Evolutionary conservation across 2,888 invertebrate genomes (phyloP).

Genomic region (Brenthis ino): DNA sequence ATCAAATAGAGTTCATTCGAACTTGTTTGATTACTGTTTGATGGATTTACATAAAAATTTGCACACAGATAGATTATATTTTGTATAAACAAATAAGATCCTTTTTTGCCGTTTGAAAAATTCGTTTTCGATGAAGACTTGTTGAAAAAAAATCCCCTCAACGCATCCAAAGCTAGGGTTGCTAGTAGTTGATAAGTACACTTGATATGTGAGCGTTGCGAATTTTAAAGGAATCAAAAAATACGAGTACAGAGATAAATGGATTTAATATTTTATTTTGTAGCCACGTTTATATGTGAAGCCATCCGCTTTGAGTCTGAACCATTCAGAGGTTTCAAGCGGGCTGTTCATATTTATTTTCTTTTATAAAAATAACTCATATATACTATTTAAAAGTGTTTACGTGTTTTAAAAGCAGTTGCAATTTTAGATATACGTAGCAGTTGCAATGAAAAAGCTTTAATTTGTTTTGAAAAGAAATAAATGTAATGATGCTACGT

Average conservation of each 20-base stretch:
- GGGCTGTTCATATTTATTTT: conserved; percentile 9
- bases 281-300: conserved; percentile 18
- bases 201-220: conserved; percentile 3
- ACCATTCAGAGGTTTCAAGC: conserved; percentile 12
- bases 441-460: too few species aligned
- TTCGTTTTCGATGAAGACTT: too few species aligned
- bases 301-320: conserved; percentile 15
- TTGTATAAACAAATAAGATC: too few species aligned
- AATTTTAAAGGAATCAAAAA: conserved; percentile 16
- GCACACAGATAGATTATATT: too few species aligned
- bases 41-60: too few species aligned
- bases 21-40: too few species aligned
- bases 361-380: conserved; percentile 7
- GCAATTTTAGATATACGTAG: too few species aligned
- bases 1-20: too few species aligned
- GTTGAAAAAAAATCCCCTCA: too few species aligned
- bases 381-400: neutral
- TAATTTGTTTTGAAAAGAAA: too few species aligned
- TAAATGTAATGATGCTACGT: too few species aligned
- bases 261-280: conserved; percentile 20
- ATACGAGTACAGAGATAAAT: conserved; percentile 12
- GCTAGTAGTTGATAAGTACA: neutral
- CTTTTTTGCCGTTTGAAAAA: too few species aligned
- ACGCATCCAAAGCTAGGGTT: neutral
- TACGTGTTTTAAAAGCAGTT: neutral